Conservation (phyloP, 2,113 vertebrate genomes). For the cattle (Bos taurus) region DNA sequence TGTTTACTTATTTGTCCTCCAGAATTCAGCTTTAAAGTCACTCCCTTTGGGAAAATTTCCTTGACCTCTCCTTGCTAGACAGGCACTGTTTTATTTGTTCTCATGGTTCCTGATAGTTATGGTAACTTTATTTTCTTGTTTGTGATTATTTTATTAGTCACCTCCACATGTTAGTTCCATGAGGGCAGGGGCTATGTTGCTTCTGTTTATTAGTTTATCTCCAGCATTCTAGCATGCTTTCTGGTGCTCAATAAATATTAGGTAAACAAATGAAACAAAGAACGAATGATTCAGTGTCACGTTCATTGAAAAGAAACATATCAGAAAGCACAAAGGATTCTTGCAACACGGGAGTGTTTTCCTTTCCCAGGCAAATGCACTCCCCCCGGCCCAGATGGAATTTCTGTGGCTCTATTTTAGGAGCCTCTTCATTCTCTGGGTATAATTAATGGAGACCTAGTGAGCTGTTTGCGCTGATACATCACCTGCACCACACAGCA, state of each 20-base stretch:
- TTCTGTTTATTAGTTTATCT: neutral
- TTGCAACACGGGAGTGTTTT: neutral
- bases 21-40: neutral
- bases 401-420: neutral
- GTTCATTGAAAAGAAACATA: neutral
- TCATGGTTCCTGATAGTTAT: neutral
- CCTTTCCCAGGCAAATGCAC: slow-evolving; percentile 11
- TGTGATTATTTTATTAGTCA: neutral
- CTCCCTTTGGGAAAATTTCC: neutral
- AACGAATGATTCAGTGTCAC: neutral
- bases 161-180: neutral
- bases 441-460: slow-evolving; percentile 52
- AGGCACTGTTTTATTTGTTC: neutral
- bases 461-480: slow-evolving; percentile 42
- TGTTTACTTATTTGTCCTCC: neutral
- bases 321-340: neutral
- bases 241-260: neutral
- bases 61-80: neutral
- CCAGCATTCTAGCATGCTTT: neutral
- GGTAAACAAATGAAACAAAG: neutral
- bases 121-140: neutral
- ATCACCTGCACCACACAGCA: neutral
- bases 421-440: neutral
- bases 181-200: neutral
- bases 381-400: neutral